These are phyloP conservation scores for Metridium senile DNA, from an alignment of 92 coral and sea anemone species.

Conservation along the genomic window DNA sequence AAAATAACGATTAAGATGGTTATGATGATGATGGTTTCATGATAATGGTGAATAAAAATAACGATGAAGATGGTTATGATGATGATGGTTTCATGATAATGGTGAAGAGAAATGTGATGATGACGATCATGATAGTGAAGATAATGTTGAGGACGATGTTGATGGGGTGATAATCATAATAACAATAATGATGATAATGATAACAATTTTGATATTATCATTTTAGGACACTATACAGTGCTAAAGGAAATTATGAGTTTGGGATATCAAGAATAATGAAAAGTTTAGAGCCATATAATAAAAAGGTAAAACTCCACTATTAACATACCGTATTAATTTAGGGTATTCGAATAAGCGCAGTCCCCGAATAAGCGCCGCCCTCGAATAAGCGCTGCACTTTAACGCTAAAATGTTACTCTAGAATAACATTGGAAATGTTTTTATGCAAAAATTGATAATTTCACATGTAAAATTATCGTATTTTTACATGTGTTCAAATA, in stretches of 20 bases:
- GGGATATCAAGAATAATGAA: constrained; percentile 98
- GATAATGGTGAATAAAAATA: too few species aligned
- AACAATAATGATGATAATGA: background rate
- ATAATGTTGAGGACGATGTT: background rate
- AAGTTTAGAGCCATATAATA: constrained; percentile 95
- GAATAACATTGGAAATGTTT: too few species aligned
- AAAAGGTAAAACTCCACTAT: constrained; percentile 91
- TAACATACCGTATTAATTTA: too few species aligned
- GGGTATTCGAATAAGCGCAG: background rate
- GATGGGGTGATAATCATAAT: background rate
- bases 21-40: background rate
- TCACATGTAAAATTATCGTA: too few species aligned
- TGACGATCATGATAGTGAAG: background rate
- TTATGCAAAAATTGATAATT: too few species aligned
- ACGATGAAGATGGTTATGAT: background rate
- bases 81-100: background rate
- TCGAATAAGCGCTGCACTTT: constrained; percentile 54
- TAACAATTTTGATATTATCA: background rate
- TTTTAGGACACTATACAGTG: constrained; percentile 85
- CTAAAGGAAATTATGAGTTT: constrained; percentile 98
- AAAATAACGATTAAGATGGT: too few species aligned
- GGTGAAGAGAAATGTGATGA: too few species aligned
- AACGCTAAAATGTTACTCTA: background rate
- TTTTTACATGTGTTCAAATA: too few species aligned
- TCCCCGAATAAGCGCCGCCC: constrained; percentile 67